Conservation (phyloP, 2,113 vertebrate species). For the Mobula hypostoma region DNA sequence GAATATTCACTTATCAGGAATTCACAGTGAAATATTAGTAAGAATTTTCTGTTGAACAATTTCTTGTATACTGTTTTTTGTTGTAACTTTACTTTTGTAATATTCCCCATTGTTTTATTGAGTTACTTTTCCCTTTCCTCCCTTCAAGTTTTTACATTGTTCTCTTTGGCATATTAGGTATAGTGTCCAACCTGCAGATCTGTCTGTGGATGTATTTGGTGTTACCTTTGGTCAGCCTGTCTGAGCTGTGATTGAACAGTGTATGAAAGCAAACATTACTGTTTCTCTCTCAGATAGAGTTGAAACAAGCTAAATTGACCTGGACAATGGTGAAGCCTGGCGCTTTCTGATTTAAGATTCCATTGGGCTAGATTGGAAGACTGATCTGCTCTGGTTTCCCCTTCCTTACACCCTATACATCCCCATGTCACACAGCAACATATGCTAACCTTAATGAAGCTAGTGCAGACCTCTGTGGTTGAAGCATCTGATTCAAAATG, state of each 20-base stretch:
- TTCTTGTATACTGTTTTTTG: slow-evolving; percentile 38
- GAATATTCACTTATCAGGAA: slow-evolving; percentile 38
- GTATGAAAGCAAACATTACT: neutral
- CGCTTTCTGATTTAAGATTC: neutral
- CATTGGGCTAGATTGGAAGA: neutral
- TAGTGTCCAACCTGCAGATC: slow-evolving; percentile 21
- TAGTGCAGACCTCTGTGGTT: neutral
- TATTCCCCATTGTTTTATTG: slow-evolving; percentile 35
- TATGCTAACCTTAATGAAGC: neutral
- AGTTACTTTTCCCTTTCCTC: slow-evolving; percentile 26
- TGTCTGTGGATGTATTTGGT: neutral
- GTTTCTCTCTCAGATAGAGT: slow-evolving; percentile 10
- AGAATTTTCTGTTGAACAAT: slow-evolving; percentile 38
- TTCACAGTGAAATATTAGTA: slow-evolving; percentile 39
- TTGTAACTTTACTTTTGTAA: slow-evolving; percentile 38
- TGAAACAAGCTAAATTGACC: neutral
- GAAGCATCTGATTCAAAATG: neutral
- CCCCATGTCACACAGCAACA: neutral
- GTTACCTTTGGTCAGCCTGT: neutral
- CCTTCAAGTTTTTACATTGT: slow-evolving; percentile 28
- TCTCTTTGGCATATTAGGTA: neutral
- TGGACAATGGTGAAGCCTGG: neutral
- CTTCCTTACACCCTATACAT: neutral
- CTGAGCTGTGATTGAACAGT: slow-evolving; percentile 25
- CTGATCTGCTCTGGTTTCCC: neutral